Evolutionary conservation across 1,140 invertebrate species (phyloP).

Genomic region (Aphelinus atriplicis): DNA sequence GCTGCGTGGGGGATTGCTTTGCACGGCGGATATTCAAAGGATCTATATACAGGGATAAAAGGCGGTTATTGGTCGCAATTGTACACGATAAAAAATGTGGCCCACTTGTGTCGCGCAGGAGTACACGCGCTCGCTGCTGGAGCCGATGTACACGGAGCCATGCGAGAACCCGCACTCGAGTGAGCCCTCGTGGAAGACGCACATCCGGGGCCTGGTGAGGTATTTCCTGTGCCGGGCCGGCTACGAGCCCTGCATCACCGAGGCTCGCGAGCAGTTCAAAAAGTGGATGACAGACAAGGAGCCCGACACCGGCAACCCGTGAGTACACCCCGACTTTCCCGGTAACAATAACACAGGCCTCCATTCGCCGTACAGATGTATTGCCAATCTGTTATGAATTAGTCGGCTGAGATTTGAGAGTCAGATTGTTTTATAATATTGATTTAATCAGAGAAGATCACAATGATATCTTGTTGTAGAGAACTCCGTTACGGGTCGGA

Average conservation of each 20-base stretch:
- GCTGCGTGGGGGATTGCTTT: too few relatives aligned
- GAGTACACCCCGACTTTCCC: constrained; percentile 48
- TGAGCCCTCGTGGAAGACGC: constrained; percentile 71
- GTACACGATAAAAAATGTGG: too few relatives aligned
- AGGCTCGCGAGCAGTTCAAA: constrained; percentile 72
- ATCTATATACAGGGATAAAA: too few relatives aligned
- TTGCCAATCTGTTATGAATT: neutral
- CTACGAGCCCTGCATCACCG: constrained; percentile 75
- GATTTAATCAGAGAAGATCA: too few relatives aligned
- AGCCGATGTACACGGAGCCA: constrained; percentile 75
- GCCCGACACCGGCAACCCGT: constrained; percentile 80
- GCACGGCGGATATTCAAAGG: too few relatives aligned
- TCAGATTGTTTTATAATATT: too few relatives aligned
- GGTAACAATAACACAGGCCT: neutral
- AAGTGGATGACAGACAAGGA: constrained; percentile 75
- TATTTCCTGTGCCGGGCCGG: constrained; percentile 77
- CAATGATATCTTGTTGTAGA: too few relatives aligned
- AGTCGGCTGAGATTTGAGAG: too few relatives aligned
- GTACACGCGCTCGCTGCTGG: constrained; percentile 54
- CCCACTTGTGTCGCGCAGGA: neutral
- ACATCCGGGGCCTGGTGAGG: constrained; percentile 71
- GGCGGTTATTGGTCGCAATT: too few relatives aligned
- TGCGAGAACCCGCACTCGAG: constrained; percentile 63
- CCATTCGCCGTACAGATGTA: too few relatives aligned
- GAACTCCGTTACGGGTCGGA: too few relatives aligned